Conservation (phyloP, 1,140 invertebrate species). For the Leguminivora glycinivorella region DNA sequence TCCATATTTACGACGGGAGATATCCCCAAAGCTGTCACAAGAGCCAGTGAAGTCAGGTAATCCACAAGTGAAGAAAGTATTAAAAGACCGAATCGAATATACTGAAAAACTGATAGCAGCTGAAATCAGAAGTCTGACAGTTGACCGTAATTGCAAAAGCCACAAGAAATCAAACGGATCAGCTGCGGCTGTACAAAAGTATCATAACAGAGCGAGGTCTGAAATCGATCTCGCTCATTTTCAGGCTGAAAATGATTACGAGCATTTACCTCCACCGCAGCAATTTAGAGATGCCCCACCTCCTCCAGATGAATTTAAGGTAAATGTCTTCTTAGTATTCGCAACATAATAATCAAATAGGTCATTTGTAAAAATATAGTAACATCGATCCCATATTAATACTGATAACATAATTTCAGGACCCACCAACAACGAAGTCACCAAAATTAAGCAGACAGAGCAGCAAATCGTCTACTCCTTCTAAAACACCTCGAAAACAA, state of each 20-base stretch:
- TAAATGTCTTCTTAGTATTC: slow-evolving; percentile 36
- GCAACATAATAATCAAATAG: not conserved
- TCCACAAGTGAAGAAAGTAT: slow-evolving; percentile 59
- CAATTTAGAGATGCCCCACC: slow-evolving; percentile 91
- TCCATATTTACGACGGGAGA: slow-evolving; percentile 76
- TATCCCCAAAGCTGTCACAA: slow-evolving; percentile 54
- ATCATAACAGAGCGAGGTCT: slow-evolving; percentile 79
- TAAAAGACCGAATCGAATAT: slow-evolving; percentile 76
- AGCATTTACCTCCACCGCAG: slow-evolving; percentile 90
- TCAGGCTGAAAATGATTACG: slow-evolving; percentile 82
- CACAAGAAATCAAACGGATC: slow-evolving; percentile 44
- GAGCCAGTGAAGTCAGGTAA: slow-evolving; percentile 56
- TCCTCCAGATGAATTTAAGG: slow-evolving; percentile 85
- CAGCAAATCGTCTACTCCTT: slow-evolving; percentile 71
- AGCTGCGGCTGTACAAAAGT: slow-evolving; percentile 54
- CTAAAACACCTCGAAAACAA: slow-evolving; percentile 58
- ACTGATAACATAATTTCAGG: slow-evolving; percentile 50
- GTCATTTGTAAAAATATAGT: not conserved
- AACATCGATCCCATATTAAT: slow-evolving; percentile 5
- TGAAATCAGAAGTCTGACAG: slow-evolving; percentile 73
- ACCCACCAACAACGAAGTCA: slow-evolving; percentile 70
- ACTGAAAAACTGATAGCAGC: slow-evolving; percentile 76
- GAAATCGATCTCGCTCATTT: slow-evolving; percentile 78
- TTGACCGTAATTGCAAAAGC: slow-evolving; percentile 70
- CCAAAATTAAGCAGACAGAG: slow-evolving; percentile 63